Evolutionary conservation across 2,888 invertebrate genomes (phyloP).

Genomic region (Pseudanteris insignis): DNA sequence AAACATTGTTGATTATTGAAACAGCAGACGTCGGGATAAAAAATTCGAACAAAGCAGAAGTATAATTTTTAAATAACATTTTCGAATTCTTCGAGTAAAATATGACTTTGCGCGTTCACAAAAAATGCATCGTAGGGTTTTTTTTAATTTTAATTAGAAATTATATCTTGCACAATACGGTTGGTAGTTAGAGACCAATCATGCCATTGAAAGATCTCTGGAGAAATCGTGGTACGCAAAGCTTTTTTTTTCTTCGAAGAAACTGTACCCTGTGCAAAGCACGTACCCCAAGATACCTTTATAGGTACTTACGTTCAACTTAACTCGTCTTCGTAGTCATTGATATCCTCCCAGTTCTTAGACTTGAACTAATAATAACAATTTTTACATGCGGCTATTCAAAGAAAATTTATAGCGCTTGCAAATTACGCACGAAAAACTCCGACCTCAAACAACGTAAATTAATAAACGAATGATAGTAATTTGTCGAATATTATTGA

Average conservation of each 20-base stretch:
- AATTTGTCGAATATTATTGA: too few relatives aligned
- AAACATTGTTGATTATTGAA: too few relatives aligned
- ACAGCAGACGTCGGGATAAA: too few relatives aligned
- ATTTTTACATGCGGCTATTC: conserved; percentile 2
- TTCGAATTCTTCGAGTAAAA: conserved; percentile 1
- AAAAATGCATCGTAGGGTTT: conserved; percentile 18
- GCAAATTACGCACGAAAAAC: conserved; percentile 2
- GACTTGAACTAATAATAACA: conserved; percentile 16
- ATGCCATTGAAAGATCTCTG: conserved; percentile 11
- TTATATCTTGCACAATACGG: conserved; percentile 17
- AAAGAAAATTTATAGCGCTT: conserved; percentile 7
- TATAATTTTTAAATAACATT: too few relatives aligned
- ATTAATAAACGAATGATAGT: too few relatives aligned
- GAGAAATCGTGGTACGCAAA: conserved; percentile 11
- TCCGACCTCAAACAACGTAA: too few relatives aligned
- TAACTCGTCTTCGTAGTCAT: conserved; percentile 12
- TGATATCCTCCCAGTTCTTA: conserved; percentile 17
- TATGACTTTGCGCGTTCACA: conserved; percentile 6
- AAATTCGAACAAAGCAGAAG: too few relatives aligned
- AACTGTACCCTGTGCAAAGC: conserved; percentile 14
- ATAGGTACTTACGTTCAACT: conserved; percentile 20
- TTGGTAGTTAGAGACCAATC: conserved; percentile 12
- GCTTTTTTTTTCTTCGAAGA: conserved; percentile 12
- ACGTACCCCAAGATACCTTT: conserved; percentile 20
- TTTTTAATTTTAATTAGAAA: conserved; percentile 25